Conservation (phyloP, 2,113 vertebrate species). For the Alces alces region DNA sequence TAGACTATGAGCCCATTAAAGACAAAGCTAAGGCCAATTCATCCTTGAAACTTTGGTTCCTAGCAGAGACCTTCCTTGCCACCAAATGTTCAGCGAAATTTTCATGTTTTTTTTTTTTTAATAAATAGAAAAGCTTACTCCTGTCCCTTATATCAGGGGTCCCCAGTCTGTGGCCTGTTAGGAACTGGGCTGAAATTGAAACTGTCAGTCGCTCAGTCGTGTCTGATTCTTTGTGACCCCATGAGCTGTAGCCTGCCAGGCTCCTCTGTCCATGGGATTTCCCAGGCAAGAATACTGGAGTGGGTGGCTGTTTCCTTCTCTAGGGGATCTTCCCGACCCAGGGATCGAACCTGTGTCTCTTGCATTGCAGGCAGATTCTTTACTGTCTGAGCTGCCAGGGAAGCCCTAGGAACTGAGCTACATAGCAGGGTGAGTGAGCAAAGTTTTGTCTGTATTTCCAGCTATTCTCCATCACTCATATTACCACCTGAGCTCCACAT, state of each 20-base stretch:
- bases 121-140: neutral
- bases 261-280: neutral
- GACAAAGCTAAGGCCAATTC: neutral
- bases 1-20: neutral
- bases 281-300: neutral
- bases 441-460: neutral
- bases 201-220: rapidly evolving
- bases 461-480: neutral
- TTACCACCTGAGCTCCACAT: neutral
- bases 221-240: neutral
- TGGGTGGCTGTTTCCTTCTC: neutral
- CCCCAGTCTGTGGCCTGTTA: neutral
- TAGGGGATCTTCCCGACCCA: neutral
- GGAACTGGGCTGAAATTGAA: neutral
- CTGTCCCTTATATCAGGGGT: neutral
- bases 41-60: neutral
- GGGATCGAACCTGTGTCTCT: neutral
- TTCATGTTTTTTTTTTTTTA: neutral
- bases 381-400: neutral
- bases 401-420: neutral
- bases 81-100: neutral
- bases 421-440: neutral
- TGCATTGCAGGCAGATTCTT: neutral
- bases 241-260: neutral
- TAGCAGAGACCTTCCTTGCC: neutral